phyloP scores from a whole-genome alignment of 2,113 vertebrate genomes.

The Phoxinus phoxinus region DNA sequence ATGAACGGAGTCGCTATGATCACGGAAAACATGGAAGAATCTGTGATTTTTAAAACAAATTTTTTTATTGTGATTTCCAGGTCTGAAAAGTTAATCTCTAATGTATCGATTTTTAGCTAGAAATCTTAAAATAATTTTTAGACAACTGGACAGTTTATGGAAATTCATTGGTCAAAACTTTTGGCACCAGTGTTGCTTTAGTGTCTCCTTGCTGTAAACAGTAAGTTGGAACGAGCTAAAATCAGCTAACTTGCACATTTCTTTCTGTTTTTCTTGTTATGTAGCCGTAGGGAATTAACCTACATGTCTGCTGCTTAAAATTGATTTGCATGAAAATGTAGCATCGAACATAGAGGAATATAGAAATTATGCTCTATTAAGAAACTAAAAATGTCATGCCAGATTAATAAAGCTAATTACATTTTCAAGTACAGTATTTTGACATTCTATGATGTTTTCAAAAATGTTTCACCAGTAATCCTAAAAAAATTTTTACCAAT shows the following conservation, averaged over 20 bases:
- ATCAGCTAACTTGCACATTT: not conserved
- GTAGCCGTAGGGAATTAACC: conserved; percentile 13
- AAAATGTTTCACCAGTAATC: too few species aligned
- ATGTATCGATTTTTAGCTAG: too few species aligned
- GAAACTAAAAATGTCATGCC: not conserved
- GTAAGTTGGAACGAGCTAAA: not conserved
- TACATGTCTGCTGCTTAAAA: conserved; percentile 21
- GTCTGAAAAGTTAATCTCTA: not conserved
- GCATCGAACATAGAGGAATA: not conserved
- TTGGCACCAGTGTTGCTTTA: not conserved
- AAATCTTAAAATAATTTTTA: too few species aligned
- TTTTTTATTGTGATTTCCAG: not conserved
- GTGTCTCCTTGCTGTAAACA: not conserved
- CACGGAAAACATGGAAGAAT: not conserved
- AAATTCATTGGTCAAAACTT: not conserved
- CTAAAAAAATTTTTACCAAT: too few species aligned
- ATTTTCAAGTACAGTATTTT: not conserved
- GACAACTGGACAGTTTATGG: not conserved
- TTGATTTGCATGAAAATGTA: not conserved
- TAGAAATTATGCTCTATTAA: not conserved
- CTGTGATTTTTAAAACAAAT: too few species aligned
- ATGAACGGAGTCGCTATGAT: not conserved
- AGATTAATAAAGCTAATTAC: not conserved
- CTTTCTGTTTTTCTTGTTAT: not conserved
- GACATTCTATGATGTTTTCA: too few species aligned